phyloP scores from a whole-genome alignment of 2,888 invertebrate genomes.

The Tethea ocularis region DNA sequence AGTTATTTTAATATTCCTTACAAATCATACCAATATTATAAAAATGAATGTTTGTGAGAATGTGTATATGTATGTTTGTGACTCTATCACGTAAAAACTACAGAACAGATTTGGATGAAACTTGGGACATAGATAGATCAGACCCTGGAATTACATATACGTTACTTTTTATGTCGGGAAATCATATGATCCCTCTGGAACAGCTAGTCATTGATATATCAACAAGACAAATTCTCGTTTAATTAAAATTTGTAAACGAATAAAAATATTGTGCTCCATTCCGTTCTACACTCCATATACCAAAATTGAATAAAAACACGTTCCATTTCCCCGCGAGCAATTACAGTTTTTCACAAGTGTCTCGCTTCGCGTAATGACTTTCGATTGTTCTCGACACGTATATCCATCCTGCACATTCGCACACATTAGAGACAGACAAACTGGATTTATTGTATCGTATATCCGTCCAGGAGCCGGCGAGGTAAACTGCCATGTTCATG shows the following conservation, averaged over 20 bases:
- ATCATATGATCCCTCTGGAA: too few species aligned
- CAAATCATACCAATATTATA: too few species aligned
- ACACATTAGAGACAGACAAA: neutral
- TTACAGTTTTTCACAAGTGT: neutral
- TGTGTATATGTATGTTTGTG: too few species aligned
- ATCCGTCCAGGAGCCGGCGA: neutral
- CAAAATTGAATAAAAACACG: neutral
- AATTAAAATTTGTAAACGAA: neutral
- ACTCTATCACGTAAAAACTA: too few species aligned
- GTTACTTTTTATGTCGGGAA: too few species aligned
- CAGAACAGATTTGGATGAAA: neutral
- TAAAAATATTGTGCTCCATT: neutral
- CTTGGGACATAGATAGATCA: neutral
- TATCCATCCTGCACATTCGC: neutral
- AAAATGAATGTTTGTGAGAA: too few species aligned
- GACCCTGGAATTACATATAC: neutral
- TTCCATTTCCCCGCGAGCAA: neutral
- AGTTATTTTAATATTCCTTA: too few species aligned
- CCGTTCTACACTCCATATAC: neutral
- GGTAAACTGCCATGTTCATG: neutral
- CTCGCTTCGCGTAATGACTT: neutral
- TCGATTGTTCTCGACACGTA: neutral
- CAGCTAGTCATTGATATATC: too few species aligned
- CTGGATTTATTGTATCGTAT: constrained; percentile 7
- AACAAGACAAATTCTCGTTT: neutral